phyloP scores from a whole-genome alignment of 1,140 invertebrate genomes.

The Drosophila mayri region DNA sequence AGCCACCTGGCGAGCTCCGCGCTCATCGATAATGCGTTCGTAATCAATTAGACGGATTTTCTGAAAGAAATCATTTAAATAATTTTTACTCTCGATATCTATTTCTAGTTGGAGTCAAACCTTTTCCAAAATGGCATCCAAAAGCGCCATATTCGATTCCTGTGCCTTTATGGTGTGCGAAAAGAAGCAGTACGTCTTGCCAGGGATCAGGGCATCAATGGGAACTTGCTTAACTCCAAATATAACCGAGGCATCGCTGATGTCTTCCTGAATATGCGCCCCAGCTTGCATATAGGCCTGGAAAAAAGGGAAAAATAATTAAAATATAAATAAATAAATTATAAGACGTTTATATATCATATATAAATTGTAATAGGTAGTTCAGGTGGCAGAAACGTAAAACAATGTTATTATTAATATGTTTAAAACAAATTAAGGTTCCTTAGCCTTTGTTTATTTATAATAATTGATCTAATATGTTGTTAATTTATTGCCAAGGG shows the following conservation, averaged over 20 bases:
- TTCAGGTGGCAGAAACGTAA: neutral
- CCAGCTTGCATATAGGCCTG: slow-evolving; percentile 95
- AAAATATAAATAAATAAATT: neutral
- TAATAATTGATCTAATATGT: too few relatives aligned
- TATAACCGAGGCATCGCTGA: slow-evolving; percentile 97
- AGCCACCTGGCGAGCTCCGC: slow-evolving; percentile 96
- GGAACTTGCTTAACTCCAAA: slow-evolving; percentile 99
- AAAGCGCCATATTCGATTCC: slow-evolving; percentile 98
- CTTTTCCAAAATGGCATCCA: slow-evolving; percentile 98
- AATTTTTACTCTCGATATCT: neutral
- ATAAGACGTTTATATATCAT: neutral
- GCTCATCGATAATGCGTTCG: slow-evolving; percentile 96
- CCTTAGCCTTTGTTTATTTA: neutral
- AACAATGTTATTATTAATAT: too few relatives aligned
- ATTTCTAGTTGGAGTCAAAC: slow-evolving; percentile 80
- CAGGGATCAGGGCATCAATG: slow-evolving; percentile 95
- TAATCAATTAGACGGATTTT: slow-evolving; percentile 99
- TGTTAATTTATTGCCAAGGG: too few relatives aligned
- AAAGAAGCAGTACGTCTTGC: slow-evolving; percentile 99
- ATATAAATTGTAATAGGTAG: neutral
- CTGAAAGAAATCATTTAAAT: slow-evolving; percentile 81
- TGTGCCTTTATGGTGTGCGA: slow-evolving; percentile 99
- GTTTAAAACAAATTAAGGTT: too few relatives aligned
- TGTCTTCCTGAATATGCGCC: slow-evolving; percentile 97
- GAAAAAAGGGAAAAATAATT: neutral